Percentiles rank a stretch among this genome's conserved stretches.
phyloP scores from a whole-genome alignment of 2,888 invertebrate genomes.

The Melanargia galathea region DNA sequence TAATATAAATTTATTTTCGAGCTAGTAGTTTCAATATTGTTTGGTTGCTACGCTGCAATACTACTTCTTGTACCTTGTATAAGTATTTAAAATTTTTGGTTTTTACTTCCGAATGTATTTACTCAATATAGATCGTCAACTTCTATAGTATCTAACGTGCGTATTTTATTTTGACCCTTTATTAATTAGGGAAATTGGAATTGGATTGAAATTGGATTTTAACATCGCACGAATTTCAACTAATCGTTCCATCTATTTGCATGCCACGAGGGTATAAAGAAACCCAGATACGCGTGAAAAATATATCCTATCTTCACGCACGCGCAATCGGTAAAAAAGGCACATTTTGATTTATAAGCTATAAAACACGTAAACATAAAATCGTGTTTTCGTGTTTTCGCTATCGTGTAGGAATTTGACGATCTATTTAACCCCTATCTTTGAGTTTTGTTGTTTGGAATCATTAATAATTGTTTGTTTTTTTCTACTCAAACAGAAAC shows the following conservation, averaged over 20 bases:
- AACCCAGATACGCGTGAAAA: no score
- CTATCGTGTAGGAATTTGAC: neutral
- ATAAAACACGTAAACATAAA: no score
- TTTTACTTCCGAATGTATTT: constrained; percentile 13
- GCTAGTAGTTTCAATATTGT: constrained; percentile 41
- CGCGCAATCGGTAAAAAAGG: no score
- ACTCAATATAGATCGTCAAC: constrained; percentile 9
- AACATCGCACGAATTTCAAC: no score
- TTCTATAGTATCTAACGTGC: neutral
- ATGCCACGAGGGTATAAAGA: no score
- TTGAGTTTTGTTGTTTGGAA: constrained; percentile 16
- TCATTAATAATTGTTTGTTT: constrained; percentile 43
- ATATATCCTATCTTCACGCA: no score
- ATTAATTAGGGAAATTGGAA: no score
- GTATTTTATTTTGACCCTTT: neutral
- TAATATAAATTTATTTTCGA: constrained; percentile 26
- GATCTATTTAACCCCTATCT: neutral
- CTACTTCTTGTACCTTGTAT: constrained; percentile 20
- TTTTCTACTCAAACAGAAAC: constrained; percentile 50
- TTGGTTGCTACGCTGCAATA: constrained; percentile 40
- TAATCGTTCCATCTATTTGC: no score
- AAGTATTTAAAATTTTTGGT: constrained; percentile 25
- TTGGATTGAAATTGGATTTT: no score
- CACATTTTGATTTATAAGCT: no score
- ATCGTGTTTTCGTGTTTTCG: no score